Base-by-base conservation (phyloP, 2,797 vertebrate genomes). In the Paratrypauchen microcephalus region DNA sequence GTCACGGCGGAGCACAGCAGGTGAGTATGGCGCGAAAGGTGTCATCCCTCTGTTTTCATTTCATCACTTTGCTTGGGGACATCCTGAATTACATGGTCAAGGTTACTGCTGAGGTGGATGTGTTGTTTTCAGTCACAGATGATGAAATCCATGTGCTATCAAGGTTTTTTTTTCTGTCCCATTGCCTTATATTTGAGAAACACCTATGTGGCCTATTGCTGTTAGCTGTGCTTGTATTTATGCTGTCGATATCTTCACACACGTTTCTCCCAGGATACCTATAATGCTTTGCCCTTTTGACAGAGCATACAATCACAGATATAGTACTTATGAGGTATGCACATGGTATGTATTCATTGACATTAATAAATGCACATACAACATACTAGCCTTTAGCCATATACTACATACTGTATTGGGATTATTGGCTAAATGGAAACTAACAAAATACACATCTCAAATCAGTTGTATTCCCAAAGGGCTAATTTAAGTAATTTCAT, bases 11-110 rank as follows among this genome's bases (percentile, higher is more conserved):
- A 12, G 65, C 41, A 60, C 47, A 28, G 39, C 71, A 68, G 47
- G 79, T 77, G 84, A 77, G 83, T 86, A 85, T 78, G 77, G 74
- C 76, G 70, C 66, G 72, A 69, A 71, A 83, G 74, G 73, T 86
- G 84, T 87, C 83, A 86, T 86, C 81, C 72, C 71, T 71, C 76
- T 66, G 76, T 58, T 81, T 73, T 79, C 70, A 76, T 83, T 79
- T 83, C 74, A 77, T 86, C 79, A 66, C 80, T 74, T 64, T 73
- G 83, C 71, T 73, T 15, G 66, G 76, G 83, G 79, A 86, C 86
- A 82, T 87, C 75, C 79, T 85, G 87, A 70, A 79, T 86, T 85
- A 81, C 75, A 83, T 65, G 77, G 78, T 89, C 91, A 92, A 91
- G 91, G 91, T 91, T 92, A 92, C 69, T 70, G 73, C 77, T 65